Base-by-base conservation (phyloP, 2,888 invertebrate species). In the Melolontha melolontha region DNA sequence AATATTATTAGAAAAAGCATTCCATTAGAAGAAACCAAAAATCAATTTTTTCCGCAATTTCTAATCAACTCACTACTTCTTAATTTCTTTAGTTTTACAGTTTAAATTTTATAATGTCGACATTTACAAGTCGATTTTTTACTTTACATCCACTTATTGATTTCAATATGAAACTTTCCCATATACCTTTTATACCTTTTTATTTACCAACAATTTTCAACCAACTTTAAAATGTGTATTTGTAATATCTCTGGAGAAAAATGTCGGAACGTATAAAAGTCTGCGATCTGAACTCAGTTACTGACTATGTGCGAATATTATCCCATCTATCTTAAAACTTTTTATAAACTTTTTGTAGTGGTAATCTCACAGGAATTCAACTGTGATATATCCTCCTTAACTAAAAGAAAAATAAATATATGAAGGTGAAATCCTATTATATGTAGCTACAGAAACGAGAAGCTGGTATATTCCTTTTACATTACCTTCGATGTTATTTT, bases 321-420 rank as follows among this genome's bases (percentile, higher is more conserved):
- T 62, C 59, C 59, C 59, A 62, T 62, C 59, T 62, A 62, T 62
- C 59, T 62, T 62, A 62, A 62, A 62, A 62, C 47, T 62, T 62
- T 57, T 62, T 62, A 62, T 62, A 62, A 47, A 62, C 59, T 62
- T 62, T 62, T 47, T 62, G 47, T 62, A 62, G 59, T 62, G 59
- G 59, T 62, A 62, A 62, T 62, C 59, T 29, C 59, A 1, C 29
- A 11, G 49, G 59, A 49, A 62, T 62, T 62, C 47, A 62, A 39
- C 47, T 49, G 59, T 49, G 59, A 62, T 62, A 62, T 62, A 62
- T 62, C 16, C 59, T 59, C 12, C 44, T 59, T 62, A 62, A 47
- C 59, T 29, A 62, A 62, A 57, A 47, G 47, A 34, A 47, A 34
- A 59, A 49, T 55, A 55, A 55, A 62, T 49, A 39, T 62, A 47